Percentiles rank a stretch among this genome's conserved stretches.
Conservation (phyloP, 2,797 vertebrate species). For the Argya squamiceps region DNA sequence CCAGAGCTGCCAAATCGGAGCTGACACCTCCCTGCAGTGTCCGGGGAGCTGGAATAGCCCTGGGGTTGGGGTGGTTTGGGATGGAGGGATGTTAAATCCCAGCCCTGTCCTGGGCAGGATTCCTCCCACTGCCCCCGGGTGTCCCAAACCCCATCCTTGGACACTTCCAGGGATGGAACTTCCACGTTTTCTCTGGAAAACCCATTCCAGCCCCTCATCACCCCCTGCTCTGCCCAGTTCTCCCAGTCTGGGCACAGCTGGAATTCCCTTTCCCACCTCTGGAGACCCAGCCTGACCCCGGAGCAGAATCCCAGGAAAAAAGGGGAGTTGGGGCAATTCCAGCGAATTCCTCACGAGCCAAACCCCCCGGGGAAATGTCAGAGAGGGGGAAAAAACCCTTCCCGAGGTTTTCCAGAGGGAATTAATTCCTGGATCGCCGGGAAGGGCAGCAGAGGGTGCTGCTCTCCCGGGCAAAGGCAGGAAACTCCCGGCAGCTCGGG, state of each 20-base stretch:
- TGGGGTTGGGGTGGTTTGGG: too few species aligned
- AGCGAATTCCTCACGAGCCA: background rate
- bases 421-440: background rate
- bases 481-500: rapidly evolving
- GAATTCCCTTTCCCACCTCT: background rate
- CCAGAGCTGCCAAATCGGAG: background rate
- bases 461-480: background rate
- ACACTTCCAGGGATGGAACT: background rate
- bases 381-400: rapidly evolving
- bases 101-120: too few species aligned
- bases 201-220: background rate
- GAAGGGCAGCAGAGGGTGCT: slow-evolving; percentile 43
- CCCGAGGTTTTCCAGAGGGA: background rate
- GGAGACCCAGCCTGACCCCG: background rate
- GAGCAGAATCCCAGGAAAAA: background rate
- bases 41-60: too few species aligned
- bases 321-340: background rate
- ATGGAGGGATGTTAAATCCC: too few species aligned
- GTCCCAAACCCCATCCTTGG: rapidly evolving
- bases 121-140: background rate
- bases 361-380: background rate
- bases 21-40: too few species aligned
- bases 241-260: background rate
- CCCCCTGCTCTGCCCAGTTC: background rate
- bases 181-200: background rate